A percentile compares a stretch with the other conserved stretches of the same genome.
Evolutionary conservation across 2,888 invertebrate species (phyloP).

Genomic region (Hyles lineata): DNA sequence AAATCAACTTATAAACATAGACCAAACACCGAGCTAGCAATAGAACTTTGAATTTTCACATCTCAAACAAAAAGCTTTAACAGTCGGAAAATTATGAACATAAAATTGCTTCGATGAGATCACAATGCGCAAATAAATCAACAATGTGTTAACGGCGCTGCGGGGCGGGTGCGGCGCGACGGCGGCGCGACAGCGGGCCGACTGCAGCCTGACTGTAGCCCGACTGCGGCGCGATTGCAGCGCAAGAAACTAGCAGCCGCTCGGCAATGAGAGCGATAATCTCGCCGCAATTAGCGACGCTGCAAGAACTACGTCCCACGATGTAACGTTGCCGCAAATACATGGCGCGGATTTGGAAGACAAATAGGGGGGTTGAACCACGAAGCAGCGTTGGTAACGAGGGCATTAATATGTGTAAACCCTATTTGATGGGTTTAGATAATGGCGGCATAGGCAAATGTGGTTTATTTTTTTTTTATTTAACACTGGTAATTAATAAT

Average conservation of each 20-base stretch:
- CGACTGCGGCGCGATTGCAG: not conserved
- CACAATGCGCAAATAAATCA: slow-evolving; percentile 27
- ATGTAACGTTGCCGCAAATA: slow-evolving; percentile 13
- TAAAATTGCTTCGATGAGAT: not conserved
- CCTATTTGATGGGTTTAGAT: too few species aligned
- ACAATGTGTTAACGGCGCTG: slow-evolving; percentile 25
- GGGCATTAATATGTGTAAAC: too few species aligned
- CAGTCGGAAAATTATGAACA: not conserved
- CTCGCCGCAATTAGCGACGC: slow-evolving; percentile 34
- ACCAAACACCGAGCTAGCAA: not conserved
- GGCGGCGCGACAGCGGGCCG: not conserved
- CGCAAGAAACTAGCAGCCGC: slow-evolving; percentile 26
- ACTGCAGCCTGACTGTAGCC: not conserved
- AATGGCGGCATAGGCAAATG: too few species aligned
- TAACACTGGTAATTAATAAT: too few species aligned
- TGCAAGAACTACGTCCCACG: slow-evolving; percentile 40
- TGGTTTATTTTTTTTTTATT: too few species aligned
- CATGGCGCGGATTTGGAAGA: not conserved
- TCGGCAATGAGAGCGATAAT: slow-evolving; percentile 30
- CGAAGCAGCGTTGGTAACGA: not conserved
- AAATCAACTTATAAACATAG: too few species aligned
- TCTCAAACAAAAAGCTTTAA: not conserved
- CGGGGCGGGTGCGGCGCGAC: not conserved
- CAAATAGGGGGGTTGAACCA: not conserved
- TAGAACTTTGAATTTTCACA: slow-evolving; percentile 2